Conservation (phyloP, 1,140 invertebrate genomes). For the Leptonema lineaticorne region DNA sequence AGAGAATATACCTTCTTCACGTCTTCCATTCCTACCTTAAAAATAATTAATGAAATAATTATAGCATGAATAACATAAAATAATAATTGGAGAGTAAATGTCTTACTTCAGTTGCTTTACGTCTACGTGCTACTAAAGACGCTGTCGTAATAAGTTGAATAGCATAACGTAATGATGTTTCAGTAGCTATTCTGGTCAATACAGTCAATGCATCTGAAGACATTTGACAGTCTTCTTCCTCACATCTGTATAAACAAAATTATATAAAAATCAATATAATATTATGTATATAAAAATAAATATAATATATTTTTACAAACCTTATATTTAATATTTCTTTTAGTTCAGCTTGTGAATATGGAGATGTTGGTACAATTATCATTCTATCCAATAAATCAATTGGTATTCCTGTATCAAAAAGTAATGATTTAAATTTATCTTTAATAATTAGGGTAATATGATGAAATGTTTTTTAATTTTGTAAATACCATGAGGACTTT, state of each 20-base stretch:
- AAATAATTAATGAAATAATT: no score
- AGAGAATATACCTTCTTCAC: conserved; percentile 93
- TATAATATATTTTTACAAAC: conserved; percentile 47
- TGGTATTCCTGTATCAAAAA: conserved; percentile 64
- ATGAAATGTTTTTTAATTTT: no score
- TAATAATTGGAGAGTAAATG: no score
- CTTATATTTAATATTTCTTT: conserved; percentile 91
- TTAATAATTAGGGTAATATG: background rate
- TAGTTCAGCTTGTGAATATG: conserved; percentile 88
- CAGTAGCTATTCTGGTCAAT: conserved; percentile 87
- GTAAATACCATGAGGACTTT: conserved; percentile 81
- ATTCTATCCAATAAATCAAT: conserved; percentile 94
- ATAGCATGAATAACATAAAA: no score
- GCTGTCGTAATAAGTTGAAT: conserved; percentile 98
- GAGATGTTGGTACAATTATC: conserved; percentile 90
- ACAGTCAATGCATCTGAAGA: conserved; percentile 87
- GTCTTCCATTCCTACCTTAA: conserved; percentile 80
- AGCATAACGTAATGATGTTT: conserved; percentile 94
- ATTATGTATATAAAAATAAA: background rate
- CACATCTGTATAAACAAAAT: conserved; percentile 62
- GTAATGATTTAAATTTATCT: background rate
- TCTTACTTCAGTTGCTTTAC: conserved; percentile 78
- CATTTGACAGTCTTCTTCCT: conserved; percentile 98
- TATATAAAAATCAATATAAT: background rate
- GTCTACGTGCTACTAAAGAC: conserved; percentile 79